Evolutionary conservation across 2,888 invertebrate genomes (phyloP).

Genomic region (Coenonympha arcania): DNA sequence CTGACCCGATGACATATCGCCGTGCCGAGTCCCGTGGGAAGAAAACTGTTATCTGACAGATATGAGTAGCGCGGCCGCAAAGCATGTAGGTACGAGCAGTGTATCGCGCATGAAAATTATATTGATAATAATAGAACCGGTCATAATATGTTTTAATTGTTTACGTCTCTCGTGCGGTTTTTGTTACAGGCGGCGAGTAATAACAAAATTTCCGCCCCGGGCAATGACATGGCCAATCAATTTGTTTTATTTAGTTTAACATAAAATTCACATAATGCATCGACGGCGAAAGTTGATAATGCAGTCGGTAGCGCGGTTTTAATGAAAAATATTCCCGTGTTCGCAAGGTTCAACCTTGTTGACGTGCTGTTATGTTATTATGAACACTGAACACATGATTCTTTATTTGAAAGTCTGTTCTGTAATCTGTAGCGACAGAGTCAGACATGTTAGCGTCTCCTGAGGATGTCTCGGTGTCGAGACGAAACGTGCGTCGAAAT

Average conservation of each 20-base stretch:
- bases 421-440: neutral
- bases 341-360: no score
- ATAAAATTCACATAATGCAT: constrained; percentile 23
- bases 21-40: constrained; percentile 59
- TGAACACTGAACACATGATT: neutral
- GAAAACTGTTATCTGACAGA: constrained; percentile 51
- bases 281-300: constrained; percentile 17
- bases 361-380: neutral
- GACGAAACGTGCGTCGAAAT: no score
- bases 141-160: constrained; percentile 53
- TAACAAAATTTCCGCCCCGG: constrained; percentile 46
- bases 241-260: constrained; percentile 57
- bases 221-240: constrained; percentile 45
- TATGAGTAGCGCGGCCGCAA: constrained; percentile 46
- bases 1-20: constrained; percentile 28
- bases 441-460: no score
- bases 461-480: no score
- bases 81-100: constrained; percentile 15
- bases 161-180: constrained; percentile 56
- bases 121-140: constrained; percentile 33
- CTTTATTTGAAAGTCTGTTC: neutral
- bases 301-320: constrained; percentile 9
- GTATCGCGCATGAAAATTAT: constrained; percentile 46
- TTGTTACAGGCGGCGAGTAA: constrained; percentile 46
- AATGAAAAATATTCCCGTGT: neutral